These are phyloP conservation scores for Drosophila longiperda DNA, from an alignment of 2,888 invertebrate genomes.

Conservation along the genomic window DNA sequence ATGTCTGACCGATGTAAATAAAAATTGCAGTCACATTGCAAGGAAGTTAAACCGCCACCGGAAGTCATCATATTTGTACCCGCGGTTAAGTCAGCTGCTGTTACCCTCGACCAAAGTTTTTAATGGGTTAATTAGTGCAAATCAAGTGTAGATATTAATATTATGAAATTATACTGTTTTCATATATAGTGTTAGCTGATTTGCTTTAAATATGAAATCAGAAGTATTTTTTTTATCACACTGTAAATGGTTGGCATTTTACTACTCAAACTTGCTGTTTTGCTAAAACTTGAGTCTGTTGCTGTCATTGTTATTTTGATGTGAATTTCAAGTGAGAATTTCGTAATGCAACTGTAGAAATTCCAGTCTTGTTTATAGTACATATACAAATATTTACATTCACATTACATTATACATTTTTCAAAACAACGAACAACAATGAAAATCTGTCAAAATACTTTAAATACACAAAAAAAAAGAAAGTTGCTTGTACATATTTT, in stretches of 20 bases:
- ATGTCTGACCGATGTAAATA: conserved; percentile 46
- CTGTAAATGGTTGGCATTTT: neutral
- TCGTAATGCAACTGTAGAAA: conserved; percentile 23
- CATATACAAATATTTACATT: conserved; percentile 30
- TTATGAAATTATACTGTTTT: neutral
- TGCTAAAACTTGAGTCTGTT: neutral
- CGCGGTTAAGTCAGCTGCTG: conserved; percentile 24
- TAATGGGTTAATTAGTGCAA: neutral
- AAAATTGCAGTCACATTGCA: conserved; percentile 48
- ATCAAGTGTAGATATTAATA: neutral
- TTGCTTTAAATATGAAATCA: neutral
- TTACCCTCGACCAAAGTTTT: conserved; percentile 1
- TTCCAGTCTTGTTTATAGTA: conserved; percentile 27
- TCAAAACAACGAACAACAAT: neutral
- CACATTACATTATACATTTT: no score
- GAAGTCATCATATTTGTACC: conserved; percentile 62
- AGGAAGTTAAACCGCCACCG: conserved; percentile 63
- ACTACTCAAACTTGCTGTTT: neutral
- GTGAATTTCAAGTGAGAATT: conserved; percentile 43
- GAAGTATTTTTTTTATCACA: neutral
- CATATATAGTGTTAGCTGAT: neutral
- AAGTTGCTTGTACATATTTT: neutral
- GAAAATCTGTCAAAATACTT: conserved; percentile 21
- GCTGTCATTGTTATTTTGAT: conserved; percentile 11
- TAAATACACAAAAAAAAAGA: conserved; percentile 3